Base-by-base conservation (phyloP, 1,140 invertebrate species). In the Parasteatoda tepidariorum region DNA sequence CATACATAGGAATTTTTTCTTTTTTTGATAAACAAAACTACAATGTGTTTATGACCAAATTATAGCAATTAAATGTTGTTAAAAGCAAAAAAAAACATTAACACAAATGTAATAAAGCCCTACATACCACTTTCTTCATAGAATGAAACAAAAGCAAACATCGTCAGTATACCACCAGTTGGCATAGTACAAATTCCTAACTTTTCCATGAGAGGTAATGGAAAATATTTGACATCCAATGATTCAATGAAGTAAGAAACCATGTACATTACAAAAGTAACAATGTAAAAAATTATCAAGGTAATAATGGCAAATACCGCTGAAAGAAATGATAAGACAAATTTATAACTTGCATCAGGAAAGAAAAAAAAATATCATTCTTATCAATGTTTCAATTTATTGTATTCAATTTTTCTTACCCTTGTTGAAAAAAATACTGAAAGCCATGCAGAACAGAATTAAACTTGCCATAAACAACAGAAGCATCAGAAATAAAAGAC, bases 401-500 rank as follows among this genome's bases (percentile, higher is more conserved):
- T n/a, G n/a, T n/a, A n/a, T n/a, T n/a, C n/a, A n/a, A n/a, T n/a
- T n/a, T n/a, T n/a, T n/a, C 74, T 79, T 85, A 86, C 85, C 18
- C 75, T 59, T 74, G 55, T 82, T 84, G 41, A 86, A 87, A 38
- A 87, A 78, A 24, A 84, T 85, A 24, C 78, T 86, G 18, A 86
- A 84, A 26, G 28, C 85, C 84, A 84, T 85, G 85, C 55, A 87
- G 85, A 84, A 86, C 30, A 87, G 38, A 30, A 85, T 86, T 3
- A 86, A 61, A 9, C 57, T 59, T 24, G 84, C 84, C 26, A 86
- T 11, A 82, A 85, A 85, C 1, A 83, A 41, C 1, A 62, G 26
- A 11, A 82, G 67, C 13, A 85, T 30, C 11, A 73, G 30, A 57
- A 85, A 55, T 9, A 93, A 85, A n/a, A 93, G 87, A 26, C 88